Percentiles rank a stretch among this genome's conserved stretches.
phyloP scores from a whole-genome alignment of 2,113 vertebrate genomes.

The Brachypodius melanocephalos region DNA sequence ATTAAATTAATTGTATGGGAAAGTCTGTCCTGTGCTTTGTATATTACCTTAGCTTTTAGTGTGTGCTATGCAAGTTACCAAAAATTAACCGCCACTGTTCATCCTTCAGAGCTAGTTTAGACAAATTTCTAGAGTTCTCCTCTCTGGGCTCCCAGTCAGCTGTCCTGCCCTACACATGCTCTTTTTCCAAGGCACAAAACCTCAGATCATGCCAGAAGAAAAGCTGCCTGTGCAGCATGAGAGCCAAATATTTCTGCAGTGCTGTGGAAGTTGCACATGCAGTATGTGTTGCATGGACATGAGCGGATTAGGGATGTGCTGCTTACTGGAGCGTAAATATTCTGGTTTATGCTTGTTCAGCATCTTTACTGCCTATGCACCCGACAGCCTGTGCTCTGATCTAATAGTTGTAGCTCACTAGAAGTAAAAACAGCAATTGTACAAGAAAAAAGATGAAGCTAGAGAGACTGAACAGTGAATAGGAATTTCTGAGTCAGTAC shows the following conservation, averaged over 20 bases:
- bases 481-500: neutral
- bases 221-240: neutral
- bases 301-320: neutral
- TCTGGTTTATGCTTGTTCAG: neutral
- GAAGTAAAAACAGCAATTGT: neutral
- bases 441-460: neutral
- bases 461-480: neutral
- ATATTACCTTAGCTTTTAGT: neutral
- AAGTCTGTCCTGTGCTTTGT: neutral
- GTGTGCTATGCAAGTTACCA: neutral
- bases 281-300: neutral
- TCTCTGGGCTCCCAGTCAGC: neutral
- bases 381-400: neutral
- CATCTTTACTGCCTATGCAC: neutral
- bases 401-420: neutral
- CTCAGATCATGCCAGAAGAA: neutral
- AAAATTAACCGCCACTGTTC: neutral
- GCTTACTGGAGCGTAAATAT: neutral
- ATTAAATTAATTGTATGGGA: neutral
- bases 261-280: neutral
- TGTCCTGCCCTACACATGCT: neutral
- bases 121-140: neutral
- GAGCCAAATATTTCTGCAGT: neutral
- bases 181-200: neutral
- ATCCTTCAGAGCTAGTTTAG: neutral